Evolutionary conservation across 2,888 invertebrate genomes (phyloP).

Genomic region (Allolobophora icterica): DNA sequence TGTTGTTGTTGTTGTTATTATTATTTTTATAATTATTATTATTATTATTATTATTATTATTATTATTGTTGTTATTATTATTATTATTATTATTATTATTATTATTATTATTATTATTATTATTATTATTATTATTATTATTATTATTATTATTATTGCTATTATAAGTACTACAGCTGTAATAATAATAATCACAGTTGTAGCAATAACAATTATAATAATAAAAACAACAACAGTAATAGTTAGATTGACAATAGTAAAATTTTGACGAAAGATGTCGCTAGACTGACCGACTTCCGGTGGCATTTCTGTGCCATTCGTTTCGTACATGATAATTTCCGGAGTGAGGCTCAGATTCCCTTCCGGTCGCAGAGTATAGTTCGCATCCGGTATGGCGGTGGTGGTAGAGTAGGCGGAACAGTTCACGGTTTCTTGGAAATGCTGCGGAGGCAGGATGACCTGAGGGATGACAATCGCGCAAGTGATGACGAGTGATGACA

Average conservation of each 20-base stretch:
- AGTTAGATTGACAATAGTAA: background rate
- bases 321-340: background rate
- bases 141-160: too few species aligned
- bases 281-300: background rate
- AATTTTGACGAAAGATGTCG: background rate
- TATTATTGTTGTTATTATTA: too few species aligned
- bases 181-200: too few species aligned
- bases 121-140: too few species aligned
- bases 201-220: background rate
- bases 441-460: background rate
- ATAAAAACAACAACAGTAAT: background rate
- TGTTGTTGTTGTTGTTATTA: too few species aligned
- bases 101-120: too few species aligned
- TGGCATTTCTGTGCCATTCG: background rate
- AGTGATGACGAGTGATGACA: background rate
- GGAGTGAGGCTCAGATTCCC: too few species aligned
- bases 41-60: too few species aligned
- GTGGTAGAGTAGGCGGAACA: background rate
- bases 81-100: too few species aligned
- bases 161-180: too few species aligned
- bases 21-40: background rate
- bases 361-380: conserved; percentile 4
- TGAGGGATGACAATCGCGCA: background rate
- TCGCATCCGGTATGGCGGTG: background rate
- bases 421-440: background rate